Evolutionary conservation across 2,113 vertebrate genomes (phyloP), one percentile per base, ranked within the genome.

Genomic region (Eurystomus gularis): DNA sequence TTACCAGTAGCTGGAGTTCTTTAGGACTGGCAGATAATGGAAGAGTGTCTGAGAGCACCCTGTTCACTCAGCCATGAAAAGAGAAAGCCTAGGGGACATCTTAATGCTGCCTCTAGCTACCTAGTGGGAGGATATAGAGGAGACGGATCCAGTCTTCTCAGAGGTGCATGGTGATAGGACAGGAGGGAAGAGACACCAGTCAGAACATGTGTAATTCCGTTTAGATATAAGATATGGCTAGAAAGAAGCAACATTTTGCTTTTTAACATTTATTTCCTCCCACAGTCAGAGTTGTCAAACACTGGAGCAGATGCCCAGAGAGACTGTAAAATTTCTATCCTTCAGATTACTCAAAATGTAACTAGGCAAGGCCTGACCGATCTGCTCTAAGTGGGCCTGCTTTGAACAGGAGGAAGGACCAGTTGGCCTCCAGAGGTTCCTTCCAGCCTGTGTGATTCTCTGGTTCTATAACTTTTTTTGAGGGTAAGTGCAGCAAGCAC

Each of bases 31-130:
- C 8, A 60, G 23, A 1, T 79, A 68, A 37, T 13, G 20, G 3
- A 48, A 31, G 35, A 64, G 35, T 2, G 1, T 8, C 60, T 82
- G 46, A 83, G 39, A 73, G 35, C 25, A 7, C 19, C 0, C 0
- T 33, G 52, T 58, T 82, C 88, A 44, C 24, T 81, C 62, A 49
- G n/a, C 14, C 4, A 0, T 58, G 57, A 65, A 54, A 86, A 76
- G 21, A 72, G 40, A 62, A 64, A 44, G 9, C 7, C 21, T n/a
- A 11, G 9, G 17, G 31, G 4, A 78, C 54, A 49, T 83, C 60
- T 61, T 64, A 29, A 13, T 76, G 46, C n/a, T 75, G 31, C 33
- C 24, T 87, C 1, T 44, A 49, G 26, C 31, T 79, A 13, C 19
- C 42, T 58, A 26, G 4, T 40, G 23, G 28, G 31, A 82, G 17